These are phyloP conservation scores for Gambelia wislizenii DNA, from an alignment of 2,797 vertebrate species.

Conservation along the genomic window DNA sequence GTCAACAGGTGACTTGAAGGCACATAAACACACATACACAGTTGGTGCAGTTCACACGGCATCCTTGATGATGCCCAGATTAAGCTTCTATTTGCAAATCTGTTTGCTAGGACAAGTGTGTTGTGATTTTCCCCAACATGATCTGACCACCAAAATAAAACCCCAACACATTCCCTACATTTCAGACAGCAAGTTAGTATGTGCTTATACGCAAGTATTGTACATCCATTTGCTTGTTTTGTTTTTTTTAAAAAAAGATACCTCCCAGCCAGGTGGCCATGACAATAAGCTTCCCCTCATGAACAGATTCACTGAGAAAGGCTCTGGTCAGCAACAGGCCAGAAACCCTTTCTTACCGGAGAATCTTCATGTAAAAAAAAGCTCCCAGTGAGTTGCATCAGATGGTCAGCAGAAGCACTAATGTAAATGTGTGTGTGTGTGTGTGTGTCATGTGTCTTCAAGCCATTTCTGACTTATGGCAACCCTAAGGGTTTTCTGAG, in stretches of 20 bases:
- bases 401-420: neutral
- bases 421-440: too few relatives aligned
- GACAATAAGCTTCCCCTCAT: neutral
- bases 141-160: neutral
- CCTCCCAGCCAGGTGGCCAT: neutral
- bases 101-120: neutral
- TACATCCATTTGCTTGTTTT: neutral
- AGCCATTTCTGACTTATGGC: too few relatives aligned
- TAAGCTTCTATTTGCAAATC: neutral
- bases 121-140: neutral
- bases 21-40: neutral
- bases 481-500: too few relatives aligned
- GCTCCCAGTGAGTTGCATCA: neutral
- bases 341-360: neutral
- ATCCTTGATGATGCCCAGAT: neutral
- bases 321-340: neutral
- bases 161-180: neutral
- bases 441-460: too few relatives aligned
- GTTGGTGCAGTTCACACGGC: neutral
- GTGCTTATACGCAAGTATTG: neutral
- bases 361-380: neutral
- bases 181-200: neutral
- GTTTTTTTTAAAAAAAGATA: neutral
- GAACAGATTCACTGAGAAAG: neutral
- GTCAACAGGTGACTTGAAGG: too few relatives aligned